phyloP scores from a whole-genome alignment of 2,113 vertebrate species.

The Neotragus moschatus region DNA sequence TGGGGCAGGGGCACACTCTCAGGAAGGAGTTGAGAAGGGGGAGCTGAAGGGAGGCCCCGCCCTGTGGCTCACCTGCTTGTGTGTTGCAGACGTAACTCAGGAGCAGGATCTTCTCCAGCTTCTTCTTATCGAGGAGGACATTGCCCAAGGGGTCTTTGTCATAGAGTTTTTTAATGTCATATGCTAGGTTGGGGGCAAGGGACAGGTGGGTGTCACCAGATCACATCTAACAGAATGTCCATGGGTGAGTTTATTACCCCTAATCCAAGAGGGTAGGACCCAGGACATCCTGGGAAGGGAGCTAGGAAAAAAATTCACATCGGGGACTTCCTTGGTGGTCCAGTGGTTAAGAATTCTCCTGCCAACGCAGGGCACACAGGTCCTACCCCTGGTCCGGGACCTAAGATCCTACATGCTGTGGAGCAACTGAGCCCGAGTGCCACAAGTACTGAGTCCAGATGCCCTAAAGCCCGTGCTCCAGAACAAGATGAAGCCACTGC shows the following conservation, averaged over 20 bases:
- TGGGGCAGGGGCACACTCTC: background rate
- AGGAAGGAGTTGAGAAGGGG: accelerated
- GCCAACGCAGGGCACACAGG: background rate
- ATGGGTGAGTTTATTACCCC: background rate
- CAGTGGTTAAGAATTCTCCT: background rate
- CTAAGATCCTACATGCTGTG: background rate
- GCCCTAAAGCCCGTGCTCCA: background rate
- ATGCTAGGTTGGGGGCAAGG: background rate
- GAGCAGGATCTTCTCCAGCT: slow-evolving; percentile 70
- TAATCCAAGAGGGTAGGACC: background rate
- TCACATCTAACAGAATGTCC: background rate
- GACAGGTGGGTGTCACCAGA: background rate
- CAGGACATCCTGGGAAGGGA: background rate
- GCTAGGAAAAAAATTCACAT: background rate
- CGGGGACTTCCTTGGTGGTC: background rate
- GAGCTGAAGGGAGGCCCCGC: background rate
- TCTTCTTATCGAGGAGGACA: slow-evolving; percentile 52
- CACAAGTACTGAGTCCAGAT: background rate
- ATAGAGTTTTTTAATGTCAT: slow-evolving; percentile 62
- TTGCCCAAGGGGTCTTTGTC: slow-evolving; percentile 64
- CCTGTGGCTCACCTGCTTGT: slow-evolving; percentile 26
- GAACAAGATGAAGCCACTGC: background rate
- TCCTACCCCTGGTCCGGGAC: background rate
- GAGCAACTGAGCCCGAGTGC: background rate
- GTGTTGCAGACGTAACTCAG: slow-evolving; percentile 65